Percentiles rank a stretch among this genome's conserved stretches.
phyloP scores from a whole-genome alignment of 2,113 vertebrate genomes.

The Nannobrachium achirus region DNA sequence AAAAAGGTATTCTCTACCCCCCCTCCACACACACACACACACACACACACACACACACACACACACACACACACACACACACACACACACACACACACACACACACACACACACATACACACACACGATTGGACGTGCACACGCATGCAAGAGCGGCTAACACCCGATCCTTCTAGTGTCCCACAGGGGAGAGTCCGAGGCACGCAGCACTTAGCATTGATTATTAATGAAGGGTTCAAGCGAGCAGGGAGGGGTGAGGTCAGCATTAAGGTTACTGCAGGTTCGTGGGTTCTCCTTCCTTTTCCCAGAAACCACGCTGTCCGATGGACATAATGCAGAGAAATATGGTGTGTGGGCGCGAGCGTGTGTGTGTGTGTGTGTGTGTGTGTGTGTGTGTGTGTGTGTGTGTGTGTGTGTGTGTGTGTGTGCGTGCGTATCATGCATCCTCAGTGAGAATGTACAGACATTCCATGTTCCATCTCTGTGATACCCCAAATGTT shows the following conservation, averaged over 20 bases:
- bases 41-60: background rate
- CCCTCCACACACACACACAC: constrained; percentile 12
- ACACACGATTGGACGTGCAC: background rate
- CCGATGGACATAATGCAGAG: background rate
- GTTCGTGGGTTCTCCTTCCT: constrained; percentile 16
- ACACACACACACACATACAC: background rate
- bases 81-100: constrained; percentile 2
- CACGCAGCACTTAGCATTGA: constrained; percentile 77
- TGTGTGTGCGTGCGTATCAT: no score
- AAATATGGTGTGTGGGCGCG: background rate
- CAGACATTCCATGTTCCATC: no score
- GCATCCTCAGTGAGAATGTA: no score
- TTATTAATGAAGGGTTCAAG: constrained; percentile 74
- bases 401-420: no score
- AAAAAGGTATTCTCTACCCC: constrained; percentile 38
- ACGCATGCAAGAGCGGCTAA: constrained; percentile 2
- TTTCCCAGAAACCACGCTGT: constrained; percentile 49
- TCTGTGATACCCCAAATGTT: no score
- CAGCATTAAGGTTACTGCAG: constrained; percentile 47
- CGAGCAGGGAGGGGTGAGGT: constrained; percentile 50
- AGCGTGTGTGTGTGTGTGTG: no score
- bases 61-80: constrained; percentile 1
- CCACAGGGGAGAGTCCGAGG: constrained; percentile 40
- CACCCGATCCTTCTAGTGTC: constrained; percentile 50
- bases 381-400: no score